Base-by-base conservation (phyloP, 2,797 vertebrate species). In the Heterohyrax brucei region DNA sequence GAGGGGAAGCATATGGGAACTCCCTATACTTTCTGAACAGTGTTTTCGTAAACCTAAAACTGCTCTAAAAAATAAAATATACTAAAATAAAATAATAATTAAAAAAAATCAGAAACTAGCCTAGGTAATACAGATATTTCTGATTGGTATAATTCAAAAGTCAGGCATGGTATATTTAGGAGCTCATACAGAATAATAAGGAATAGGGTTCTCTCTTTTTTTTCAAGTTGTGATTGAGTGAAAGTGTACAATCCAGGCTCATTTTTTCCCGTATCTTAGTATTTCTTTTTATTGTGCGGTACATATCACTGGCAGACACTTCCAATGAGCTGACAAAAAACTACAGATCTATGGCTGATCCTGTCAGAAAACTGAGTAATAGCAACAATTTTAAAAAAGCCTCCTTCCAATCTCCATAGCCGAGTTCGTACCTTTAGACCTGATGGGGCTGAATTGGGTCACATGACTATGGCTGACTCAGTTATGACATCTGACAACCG, bases 311-410 rank as follows among this genome's bases (percentile, higher is more conserved):
- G 22, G 18, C 7, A 86, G 64, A 95, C 62, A 4, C 14, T 89
- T 22, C 30, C 22, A 78, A 0, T 61, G 30, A 85, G 10, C 77
- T 88, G 39, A 70, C 18, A 44, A 24, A 82, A 87, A 50, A 6
- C 13, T 48, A 77, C 50, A 93, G 10, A 26, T 72, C 68, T 81
- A 9, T 30, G 6, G 56, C 10, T 68, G 28, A 77, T 16, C 14
- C 9, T 88, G 90, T 93, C 53, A 81, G 28, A 30, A 89, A 92
- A 50, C 46, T 77, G 3, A 59, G 10, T 86, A 33, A 78, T 14
- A 62, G 81, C 14, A 66, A 30, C 64, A 66, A 30, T 56, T 16
- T 56, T 90, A 68, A 1, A 91, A 50, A 26, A 18, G 3, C 9
- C 77, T 66, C 87, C 0, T 12, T 24, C 10, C 10, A 10, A 30